Conservation (phyloP, 1,140 invertebrate genomes). For the Diabrotica undecimpunctata region DNA sequence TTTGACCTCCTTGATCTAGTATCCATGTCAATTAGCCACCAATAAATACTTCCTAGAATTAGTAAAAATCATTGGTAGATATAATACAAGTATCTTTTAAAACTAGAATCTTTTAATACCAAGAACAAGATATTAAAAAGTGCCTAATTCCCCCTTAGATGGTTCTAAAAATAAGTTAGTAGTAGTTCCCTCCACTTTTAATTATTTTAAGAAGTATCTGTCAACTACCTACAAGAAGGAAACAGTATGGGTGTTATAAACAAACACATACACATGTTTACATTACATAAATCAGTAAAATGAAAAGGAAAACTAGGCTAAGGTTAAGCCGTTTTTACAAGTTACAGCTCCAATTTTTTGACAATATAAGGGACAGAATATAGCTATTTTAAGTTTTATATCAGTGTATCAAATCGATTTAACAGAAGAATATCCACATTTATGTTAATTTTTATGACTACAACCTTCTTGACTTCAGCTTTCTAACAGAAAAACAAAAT, state of each 20-base stretch:
- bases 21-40: neutral
- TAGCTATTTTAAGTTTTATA: neutral
- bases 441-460: neutral
- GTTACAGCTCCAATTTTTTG: too few species aligned
- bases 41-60: neutral
- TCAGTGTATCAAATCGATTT: neutral
- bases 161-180: neutral
- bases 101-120: neutral
- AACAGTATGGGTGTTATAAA: too few species aligned
- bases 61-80: neutral
- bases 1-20: constrained; percentile 4
- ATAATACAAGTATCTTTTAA: neutral
- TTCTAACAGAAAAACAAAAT: too few species aligned
- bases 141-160: neutral
- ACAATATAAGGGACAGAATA: too few species aligned
- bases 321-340: too few species aligned
- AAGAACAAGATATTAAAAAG: too few species aligned
- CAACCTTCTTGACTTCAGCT: neutral
- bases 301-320: too few species aligned
- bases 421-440: neutral
- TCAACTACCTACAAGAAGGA: neutral
- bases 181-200: neutral
- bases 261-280: neutral
- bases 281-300: neutral
- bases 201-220: neutral